A percentile compares a stretch with the other conserved stretches of the same genome.
Evolutionary conservation across 2,797 vertebrate species (phyloP).

Genomic region (Tauraco hartlaubi): DNA sequence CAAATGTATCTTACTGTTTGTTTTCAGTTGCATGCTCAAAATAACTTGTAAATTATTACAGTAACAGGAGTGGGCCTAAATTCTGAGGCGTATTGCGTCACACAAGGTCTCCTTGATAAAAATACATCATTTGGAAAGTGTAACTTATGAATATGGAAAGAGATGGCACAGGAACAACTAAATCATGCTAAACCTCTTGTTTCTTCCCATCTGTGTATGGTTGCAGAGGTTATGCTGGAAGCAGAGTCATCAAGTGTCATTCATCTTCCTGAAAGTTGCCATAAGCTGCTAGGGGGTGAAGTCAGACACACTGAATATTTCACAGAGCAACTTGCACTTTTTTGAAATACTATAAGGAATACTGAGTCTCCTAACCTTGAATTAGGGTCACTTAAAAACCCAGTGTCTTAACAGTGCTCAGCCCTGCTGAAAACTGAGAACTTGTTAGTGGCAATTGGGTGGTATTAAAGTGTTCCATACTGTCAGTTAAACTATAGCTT

Average conservation of each 20-base stretch:
- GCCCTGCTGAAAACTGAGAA: not conserved
- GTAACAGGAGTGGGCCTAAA: not conserved
- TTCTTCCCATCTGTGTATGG: not conserved
- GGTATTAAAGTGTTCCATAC: accelerated
- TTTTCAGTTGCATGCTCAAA: not conserved
- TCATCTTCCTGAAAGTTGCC: not conserved
- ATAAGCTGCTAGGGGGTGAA: not conserved
- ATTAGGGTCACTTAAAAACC: not conserved
- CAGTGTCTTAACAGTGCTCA: not conserved
- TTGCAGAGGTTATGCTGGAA: not conserved
- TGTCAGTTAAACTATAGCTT: not conserved
- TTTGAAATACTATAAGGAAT: not conserved
- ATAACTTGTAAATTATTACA: not conserved
- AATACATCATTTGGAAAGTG: not conserved
- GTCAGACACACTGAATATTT: not conserved
- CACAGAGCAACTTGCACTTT: not conserved
- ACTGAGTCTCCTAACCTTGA: not conserved
- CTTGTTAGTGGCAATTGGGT: not conserved
- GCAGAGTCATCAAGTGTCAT: not conserved
- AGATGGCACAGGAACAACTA: not conserved
- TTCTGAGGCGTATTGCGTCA: not conserved
- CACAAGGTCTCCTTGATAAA: not conserved
- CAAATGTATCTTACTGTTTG: not conserved
- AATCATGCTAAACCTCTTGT: not conserved
- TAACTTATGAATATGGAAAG: conserved; percentile 13